These are phyloP conservation scores for Columba janthina DNA, from an alignment of 2,113 vertebrate species.

Conservation along the genomic window DNA sequence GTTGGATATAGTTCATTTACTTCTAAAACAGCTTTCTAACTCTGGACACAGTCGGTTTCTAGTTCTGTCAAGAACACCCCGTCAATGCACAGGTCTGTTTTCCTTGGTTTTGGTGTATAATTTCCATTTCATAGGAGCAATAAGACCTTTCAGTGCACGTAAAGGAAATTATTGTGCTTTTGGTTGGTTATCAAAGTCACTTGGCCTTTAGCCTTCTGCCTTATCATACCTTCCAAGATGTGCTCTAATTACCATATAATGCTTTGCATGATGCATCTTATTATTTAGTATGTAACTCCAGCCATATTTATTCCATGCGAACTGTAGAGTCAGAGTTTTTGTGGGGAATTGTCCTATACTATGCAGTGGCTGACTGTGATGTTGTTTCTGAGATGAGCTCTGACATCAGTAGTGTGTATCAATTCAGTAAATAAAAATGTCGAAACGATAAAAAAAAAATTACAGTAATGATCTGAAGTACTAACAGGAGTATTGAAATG, in stretches of 20 bases:
- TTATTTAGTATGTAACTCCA: constrained; percentile 45
- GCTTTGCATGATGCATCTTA: constrained; percentile 55
- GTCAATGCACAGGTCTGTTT: constrained; percentile 39
- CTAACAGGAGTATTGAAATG: constrained; percentile 55
- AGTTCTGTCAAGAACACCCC: neutral
- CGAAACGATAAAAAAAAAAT: neutral
- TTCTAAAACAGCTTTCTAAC: neutral
- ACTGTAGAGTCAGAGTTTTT: constrained; percentile 62
- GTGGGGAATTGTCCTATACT: constrained; percentile 64
- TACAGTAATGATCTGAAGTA: constrained; percentile 66
- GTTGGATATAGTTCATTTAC: neutral
- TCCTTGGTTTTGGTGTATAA: constrained; percentile 28
- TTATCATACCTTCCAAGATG: constrained; percentile 69
- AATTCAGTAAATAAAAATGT: constrained; percentile 65
- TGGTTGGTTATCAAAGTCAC: constrained; percentile 58
- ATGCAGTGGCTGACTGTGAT: constrained; percentile 65
- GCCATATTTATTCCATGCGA: constrained; percentile 34
- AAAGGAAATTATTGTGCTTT: constrained; percentile 66
- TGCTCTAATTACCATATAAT: constrained; percentile 61
- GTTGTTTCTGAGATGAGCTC: constrained; percentile 58
- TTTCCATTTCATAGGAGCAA: constrained; percentile 58
- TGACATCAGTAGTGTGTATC: constrained; percentile 58
- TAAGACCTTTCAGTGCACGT: constrained; percentile 52
- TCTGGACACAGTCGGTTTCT: constrained; percentile 2
- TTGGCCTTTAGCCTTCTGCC: constrained; percentile 63